Conservation (phyloP, 2,113 vertebrate species). For the Bujurquina vittata region DNA sequence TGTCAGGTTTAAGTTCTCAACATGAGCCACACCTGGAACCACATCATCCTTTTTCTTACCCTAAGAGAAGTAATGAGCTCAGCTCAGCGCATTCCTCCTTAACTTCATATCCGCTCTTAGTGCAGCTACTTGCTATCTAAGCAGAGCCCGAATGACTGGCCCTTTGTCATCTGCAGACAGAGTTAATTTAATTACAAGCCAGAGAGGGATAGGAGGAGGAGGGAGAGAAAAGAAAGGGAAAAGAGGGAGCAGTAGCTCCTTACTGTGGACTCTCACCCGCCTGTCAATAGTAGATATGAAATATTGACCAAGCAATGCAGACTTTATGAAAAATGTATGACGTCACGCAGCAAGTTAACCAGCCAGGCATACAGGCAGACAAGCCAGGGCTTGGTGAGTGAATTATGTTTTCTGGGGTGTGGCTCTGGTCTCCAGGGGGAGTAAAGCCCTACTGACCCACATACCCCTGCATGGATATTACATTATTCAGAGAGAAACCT, state of each 20-base stretch:
- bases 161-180: slow-evolving; percentile 73
- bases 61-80: slow-evolving; percentile 17
- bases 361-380: slow-evolving; percentile 53
- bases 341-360: slow-evolving; percentile 49
- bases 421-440: slow-evolving; percentile 47
- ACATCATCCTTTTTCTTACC: slow-evolving; percentile 1
- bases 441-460: slow-evolving; percentile 76
- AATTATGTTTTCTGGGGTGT: slow-evolving; percentile 46
- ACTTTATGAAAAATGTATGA: slow-evolving; percentile 78
- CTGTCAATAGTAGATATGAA: slow-evolving; percentile 72
- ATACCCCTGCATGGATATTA: slow-evolving; percentile 63
- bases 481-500: slow-evolving; percentile 60
- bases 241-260: slow-evolving; percentile 11
- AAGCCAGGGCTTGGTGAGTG: slow-evolving; percentile 28
- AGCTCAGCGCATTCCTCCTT: slow-evolving; percentile 70
- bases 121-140: slow-evolving; percentile 63
- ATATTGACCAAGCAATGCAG: slow-evolving; percentile 67
- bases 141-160: slow-evolving; percentile 67
- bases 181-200: slow-evolving; percentile 69
- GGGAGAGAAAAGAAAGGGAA: neutral
- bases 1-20: slow-evolving; percentile 4
- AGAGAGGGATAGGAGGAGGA: slow-evolving; percentile 25
- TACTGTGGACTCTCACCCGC: slow-evolving; percentile 20
- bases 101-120: slow-evolving; percentile 73
- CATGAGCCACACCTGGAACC: neutral